These are phyloP conservation scores for Ondatra zibethicus DNA, from an alignment of 2,113 vertebrate species.

Conservation along the genomic window DNA sequence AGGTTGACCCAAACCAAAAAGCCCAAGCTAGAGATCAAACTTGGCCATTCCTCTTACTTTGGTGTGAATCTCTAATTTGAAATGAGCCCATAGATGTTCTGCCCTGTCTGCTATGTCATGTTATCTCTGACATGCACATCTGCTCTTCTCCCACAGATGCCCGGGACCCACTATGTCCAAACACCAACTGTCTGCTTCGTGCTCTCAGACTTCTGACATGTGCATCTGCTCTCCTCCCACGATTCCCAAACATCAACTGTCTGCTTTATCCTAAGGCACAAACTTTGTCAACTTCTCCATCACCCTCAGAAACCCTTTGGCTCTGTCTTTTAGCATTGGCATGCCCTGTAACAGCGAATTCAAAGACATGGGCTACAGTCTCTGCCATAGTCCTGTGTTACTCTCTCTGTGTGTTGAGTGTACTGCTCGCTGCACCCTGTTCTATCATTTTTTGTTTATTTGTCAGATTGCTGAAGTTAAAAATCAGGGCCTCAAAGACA, in stretches of 20 bases:
- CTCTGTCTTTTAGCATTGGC: not conserved
- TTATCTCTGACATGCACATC: rapidly evolving
- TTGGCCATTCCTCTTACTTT: not conserved
- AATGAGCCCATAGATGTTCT: not conserved
- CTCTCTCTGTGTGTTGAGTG: not conserved
- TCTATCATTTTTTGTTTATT: not conserved
- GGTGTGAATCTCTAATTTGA: not conserved
- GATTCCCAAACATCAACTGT: not conserved
- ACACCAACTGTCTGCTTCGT: rapidly evolving
- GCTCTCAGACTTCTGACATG: rapidly evolving
- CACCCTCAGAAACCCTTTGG: no score
- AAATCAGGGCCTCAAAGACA: not conserved
- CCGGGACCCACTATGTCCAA: rapidly evolving
- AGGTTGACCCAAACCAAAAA: not conserved
- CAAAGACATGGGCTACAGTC: not conserved
- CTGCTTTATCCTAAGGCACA: not conserved
- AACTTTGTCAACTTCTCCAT: not conserved
- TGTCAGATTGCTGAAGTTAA: not conserved
- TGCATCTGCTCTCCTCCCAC: rapidly evolving
- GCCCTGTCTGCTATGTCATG: rapidly evolving
- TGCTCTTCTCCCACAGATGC: not conserved
- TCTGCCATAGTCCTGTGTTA: not conserved
- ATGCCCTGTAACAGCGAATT: not conserved
- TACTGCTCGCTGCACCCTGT: not conserved
- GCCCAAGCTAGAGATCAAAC: not conserved